Evolutionary conservation across 2,888 invertebrate species (phyloP), one percentile per base, ranked within the genome.

Genomic region (Brachyptera risi): DNA sequence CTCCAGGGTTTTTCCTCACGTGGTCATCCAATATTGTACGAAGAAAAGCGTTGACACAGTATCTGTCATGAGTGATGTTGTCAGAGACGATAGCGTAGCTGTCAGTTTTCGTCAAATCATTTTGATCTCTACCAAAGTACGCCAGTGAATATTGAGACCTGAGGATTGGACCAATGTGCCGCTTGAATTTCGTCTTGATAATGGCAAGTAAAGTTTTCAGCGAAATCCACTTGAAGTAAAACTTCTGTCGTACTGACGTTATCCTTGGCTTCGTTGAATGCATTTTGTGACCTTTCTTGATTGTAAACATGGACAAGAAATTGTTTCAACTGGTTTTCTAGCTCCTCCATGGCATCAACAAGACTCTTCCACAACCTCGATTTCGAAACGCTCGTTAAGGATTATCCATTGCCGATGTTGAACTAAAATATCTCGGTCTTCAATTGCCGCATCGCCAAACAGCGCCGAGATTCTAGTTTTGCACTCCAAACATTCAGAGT

Each of bases 31-130:
- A 19, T 17, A 19, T 19, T 44, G 15, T 44, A 9, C 19, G 44
- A 4, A 56, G 21, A 50, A 50, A 51, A 21, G 31, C 24, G 26
- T 17, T 17, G 4, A 50, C 24, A 23, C 51, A 27, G 51, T 50
- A 50, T 50, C 31, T 19, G 23, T 50, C 51, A 23, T 50, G 51
- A 23, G 51, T 26, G 19, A 58, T 58, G 23, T 49, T 19, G 27
- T 23, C 49, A 44, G 24, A 26, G 42, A 27, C 35, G 11, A 44
- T 11, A 26, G 42, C 24, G 24, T 58, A 51, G 26, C 17, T 26
- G 54, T 54, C 54, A 4, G 21, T n/a, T n/a, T n/a, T n/a, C n/a
- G n/a, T n/a, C n/a, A n/a, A n/a, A 35, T 35, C 24, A 35, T 26
- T 17, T 21, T 27, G 19, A 23, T 35, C 54, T 27, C 21, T 35